A percentile compares a stretch with the other conserved stretches of the same genome.
Conservation (phyloP, 2,888 invertebrate genomes). For the Meloe dianella region DNA sequence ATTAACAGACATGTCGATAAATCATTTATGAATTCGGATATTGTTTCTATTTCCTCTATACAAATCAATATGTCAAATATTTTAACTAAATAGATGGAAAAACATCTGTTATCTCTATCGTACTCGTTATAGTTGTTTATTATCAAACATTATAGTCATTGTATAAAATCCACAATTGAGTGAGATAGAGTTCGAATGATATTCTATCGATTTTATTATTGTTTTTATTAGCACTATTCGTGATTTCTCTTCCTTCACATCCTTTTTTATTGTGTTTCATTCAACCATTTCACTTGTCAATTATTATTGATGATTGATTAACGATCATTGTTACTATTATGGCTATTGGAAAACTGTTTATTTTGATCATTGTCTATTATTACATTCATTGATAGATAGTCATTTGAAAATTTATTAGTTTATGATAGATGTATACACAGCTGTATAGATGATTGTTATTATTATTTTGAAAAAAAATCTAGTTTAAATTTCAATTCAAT, state of each 20-base stretch:
- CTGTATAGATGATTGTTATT: not conserved
- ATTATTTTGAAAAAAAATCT: not conserved
- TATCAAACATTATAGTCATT: too few relatives aligned
- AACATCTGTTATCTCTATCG: too few relatives aligned
- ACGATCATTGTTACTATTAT: conserved; percentile 3
- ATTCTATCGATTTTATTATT: not conserved
- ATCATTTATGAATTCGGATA: not conserved
- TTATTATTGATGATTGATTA: conserved; percentile 30
- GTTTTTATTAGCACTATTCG: too few relatives aligned
- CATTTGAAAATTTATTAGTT: not conserved
- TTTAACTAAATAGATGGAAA: not conserved
- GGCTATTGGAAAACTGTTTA: not conserved
- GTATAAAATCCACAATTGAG: too few relatives aligned
- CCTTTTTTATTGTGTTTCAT: not conserved
- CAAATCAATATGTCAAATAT: not conserved
- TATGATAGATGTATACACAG: not conserved
- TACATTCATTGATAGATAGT: not conserved
- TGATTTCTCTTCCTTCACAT: not conserved
- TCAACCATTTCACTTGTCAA: conserved; percentile 26
- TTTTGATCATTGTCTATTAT: not conserved
- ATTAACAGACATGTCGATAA: not conserved
- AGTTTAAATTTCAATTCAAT: not conserved
- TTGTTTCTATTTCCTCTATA: not conserved
- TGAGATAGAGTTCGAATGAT: too few relatives aligned
- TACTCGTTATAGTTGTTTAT: too few relatives aligned